Conservation (phyloP, 1,140 invertebrate species). For the Drosophila subobscura region DNA sequence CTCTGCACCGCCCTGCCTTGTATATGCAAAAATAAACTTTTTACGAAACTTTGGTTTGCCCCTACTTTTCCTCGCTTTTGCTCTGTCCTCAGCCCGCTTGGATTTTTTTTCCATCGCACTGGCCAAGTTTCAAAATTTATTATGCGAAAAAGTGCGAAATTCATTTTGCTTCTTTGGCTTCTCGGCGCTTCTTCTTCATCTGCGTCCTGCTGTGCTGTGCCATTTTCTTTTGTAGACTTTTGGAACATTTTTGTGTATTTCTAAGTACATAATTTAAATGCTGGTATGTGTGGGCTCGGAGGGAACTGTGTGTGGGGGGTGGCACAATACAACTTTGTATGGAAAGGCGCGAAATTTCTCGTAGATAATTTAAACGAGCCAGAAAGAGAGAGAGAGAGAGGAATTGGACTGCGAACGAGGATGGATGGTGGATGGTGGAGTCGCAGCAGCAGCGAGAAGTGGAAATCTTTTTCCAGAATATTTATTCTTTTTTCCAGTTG, state of each 20-base stretch:
- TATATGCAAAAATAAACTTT: conserved; percentile 83
- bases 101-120: conserved; percentile 56
- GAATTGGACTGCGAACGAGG: neutral
- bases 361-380: conserved; percentile 77
- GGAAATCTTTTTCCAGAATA: conserved; percentile 50
- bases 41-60: conserved; percentile 70
- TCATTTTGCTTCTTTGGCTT: conserved; percentile 73
- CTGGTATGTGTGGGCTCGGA: conserved; percentile 43
- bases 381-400: conserved; percentile 5
- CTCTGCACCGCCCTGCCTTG: conserved; percentile 17
- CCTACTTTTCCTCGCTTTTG: conserved; percentile 26
- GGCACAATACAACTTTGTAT: conserved; percentile 79
- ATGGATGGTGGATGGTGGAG: conserved; percentile 1
- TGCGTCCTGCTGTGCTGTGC: conserved; percentile 68
- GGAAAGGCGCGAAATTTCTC: conserved; percentile 72
- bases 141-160: conserved; percentile 84
- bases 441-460: neutral
- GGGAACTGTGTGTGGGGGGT: neutral
- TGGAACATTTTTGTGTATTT: conserved; percentile 77
- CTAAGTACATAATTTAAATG: conserved; percentile 83
- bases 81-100: conserved; percentile 23
- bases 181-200: conserved; percentile 38
- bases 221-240: conserved; percentile 80
- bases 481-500: conserved; percentile 57
- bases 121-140: conserved; percentile 82